A percentile compares a stretch with the other conserved stretches of the same genome.
phyloP scores from a whole-genome alignment of 2,113 vertebrate genomes.

The Amblyopsis rosae region DNA sequence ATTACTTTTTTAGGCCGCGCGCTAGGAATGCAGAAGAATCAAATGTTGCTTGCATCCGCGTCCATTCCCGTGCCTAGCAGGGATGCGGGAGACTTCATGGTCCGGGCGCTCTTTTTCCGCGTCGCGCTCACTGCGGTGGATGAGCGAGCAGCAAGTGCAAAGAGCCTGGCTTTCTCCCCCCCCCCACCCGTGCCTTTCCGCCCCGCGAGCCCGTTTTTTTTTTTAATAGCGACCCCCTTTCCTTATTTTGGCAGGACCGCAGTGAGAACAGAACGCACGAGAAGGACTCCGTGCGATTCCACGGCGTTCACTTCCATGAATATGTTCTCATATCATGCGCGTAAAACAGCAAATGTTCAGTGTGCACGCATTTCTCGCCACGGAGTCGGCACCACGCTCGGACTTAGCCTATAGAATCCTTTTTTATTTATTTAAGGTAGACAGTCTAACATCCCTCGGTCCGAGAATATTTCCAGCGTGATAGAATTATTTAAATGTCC shows the following conservation, averaged over 20 bases:
- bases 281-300: constrained; percentile 34
- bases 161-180: constrained; percentile 15
- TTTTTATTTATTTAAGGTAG: constrained; percentile 15
- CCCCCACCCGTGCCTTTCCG: not conserved
- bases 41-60: constrained; percentile 30
- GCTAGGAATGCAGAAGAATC: not conserved
- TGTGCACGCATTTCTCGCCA: constrained; percentile 30
- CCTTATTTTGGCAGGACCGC: constrained; percentile 19
- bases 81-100: constrained; percentile 68
- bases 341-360: constrained; percentile 47
- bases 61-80: constrained; percentile 42
- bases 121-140: constrained; percentile 66
- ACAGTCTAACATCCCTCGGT: constrained; percentile 51
- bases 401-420: constrained; percentile 38
- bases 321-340: constrained; percentile 30
- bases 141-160: constrained; percentile 62
- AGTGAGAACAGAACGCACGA: constrained; percentile 13
- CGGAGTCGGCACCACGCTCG: constrained; percentile 40
- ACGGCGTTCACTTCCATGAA: constrained; percentile 13
- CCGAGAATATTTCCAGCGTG: constrained; percentile 48
- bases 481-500: constrained; percentile 46
- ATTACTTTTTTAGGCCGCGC: not conserved
- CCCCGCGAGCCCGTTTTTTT: not conserved
- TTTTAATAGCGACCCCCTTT: constrained; percentile 19
- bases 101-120: constrained; percentile 61